Evolutionary conservation across 2,113 vertebrate genomes (phyloP), one percentile per base, ranked within the genome.

Genomic region (Phalacrocorax carbo): DNA sequence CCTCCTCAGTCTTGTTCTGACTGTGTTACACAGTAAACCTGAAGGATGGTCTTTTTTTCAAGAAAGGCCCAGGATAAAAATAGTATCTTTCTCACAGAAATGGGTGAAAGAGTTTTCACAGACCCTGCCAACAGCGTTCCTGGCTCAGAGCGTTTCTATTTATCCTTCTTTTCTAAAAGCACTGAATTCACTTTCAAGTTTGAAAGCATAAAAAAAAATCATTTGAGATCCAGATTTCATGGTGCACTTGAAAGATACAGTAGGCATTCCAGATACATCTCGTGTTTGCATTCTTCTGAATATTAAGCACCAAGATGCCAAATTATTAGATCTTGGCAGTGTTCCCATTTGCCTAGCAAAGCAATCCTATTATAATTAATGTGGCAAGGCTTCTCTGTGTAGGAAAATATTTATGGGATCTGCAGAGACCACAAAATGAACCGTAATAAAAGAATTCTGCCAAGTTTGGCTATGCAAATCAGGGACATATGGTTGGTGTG

Each of bases 371-470:
- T 85, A 94, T 79, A 84, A 96, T 95, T 95, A 82, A 86, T 15
- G 82, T 84, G 86, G 68, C 34, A 48, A 96, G 62, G 65, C 76
- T 82, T 55, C 93, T 79, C 88, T 94, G 44, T 90, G 83, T 49
- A 83, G 93, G 91, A 69, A 96, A 96, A 98, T 94, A 96, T 97
- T 98, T 97, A 94, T 97, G 97, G 97, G 98, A 97, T 98, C 94
- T 98, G 97, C 97, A 97, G 96, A 97, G 97, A 97, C 96, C 97
- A 88, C 97, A 95, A 83, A 98, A 96, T 80, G 96, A 97, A 57
- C 79, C 25, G 7, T 93, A 90, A 86, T 86, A 34, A 55, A 93
- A 82, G 93, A 92, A 87, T 96, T 94, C 94, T 97, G 96, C 98
- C 97, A 95, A 82, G 96, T 86, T 88, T 55, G 95, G 94, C 96